Evolutionary conservation across 2,113 vertebrate genomes (phyloP), one percentile per base, ranked within the genome.

Genomic region (Acrocephalus kingi): DNA sequence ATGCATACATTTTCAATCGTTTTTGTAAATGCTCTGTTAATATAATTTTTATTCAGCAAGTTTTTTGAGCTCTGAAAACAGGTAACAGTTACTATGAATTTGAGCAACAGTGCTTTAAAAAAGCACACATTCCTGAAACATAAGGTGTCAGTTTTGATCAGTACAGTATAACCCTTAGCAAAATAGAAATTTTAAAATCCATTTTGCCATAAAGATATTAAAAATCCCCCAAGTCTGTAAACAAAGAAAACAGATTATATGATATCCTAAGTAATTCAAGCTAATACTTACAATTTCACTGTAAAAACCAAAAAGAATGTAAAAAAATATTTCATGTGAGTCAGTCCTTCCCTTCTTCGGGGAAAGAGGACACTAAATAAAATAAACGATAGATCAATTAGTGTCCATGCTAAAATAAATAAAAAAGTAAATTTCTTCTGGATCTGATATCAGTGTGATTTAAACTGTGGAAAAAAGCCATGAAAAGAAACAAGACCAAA

Each of bases 401-500:
- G 27, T 2, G 0, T 67, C 63, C 76, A 67, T 39, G 59, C 20
- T 67, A 83, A 90, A 86, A 33, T 21, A 81, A 95, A 90, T 69
- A 33, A 73, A 87, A 82, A 89, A 56, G 24, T 55, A 77, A 31
- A 23, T 46, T 56, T 55, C 35, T 84, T 93, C 74, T 56, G 59
- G 55, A 59, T 77, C 71, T 77, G 46, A 19, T 83, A 62, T 39
- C 77, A 55, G 43, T 72, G 61, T 80, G 82, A 94, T 66, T 95
- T 93, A 69, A 89, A 43, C 15, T 43, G 41, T 58, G 67, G 91
- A 77, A 90, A 79, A 82, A 91, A 72, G 54, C 62, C 59, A 87
- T 31, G 30, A 88, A 63, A 88, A 74, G 59, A 86, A 94, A 31
- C 25, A 92, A 83, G 48, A 90, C 71, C 82, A 93, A 90, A 64